Evolutionary conservation across 2,113 vertebrate genomes (phyloP).

Genomic region (Lota lota): DNA sequence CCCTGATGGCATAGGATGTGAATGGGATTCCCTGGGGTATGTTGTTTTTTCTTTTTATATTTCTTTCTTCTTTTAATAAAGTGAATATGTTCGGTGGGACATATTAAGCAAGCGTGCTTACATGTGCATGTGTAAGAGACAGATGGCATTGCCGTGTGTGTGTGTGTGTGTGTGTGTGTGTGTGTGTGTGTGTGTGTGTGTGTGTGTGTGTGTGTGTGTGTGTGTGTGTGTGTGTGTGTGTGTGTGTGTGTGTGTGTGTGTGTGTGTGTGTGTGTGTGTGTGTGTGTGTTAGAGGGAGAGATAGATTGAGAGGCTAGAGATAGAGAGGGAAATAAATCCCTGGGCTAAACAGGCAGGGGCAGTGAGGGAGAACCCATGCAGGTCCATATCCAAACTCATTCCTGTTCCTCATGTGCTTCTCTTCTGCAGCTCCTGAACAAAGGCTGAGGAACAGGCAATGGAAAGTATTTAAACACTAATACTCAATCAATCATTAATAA

Average conservation of each 20-base stretch:
- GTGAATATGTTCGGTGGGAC: conserved; percentile 51
- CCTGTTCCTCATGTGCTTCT: conserved; percentile 73
- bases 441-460: conserved; percentile 67
- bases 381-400: conserved; percentile 27
- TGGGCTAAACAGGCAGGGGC: conserved; percentile 63
- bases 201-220: no score
- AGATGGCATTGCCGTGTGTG: not conserved
- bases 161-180: no score
- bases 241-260: conserved; percentile 5
- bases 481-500: not conserved
- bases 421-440: conserved; percentile 85
- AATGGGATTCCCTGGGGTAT: not conserved
- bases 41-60: conserved; percentile 24
- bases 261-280: not conserved
- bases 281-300: conserved; percentile 21
- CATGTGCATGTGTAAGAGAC: conserved; percentile 35
- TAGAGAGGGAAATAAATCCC: conserved; percentile 63
- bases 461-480: conserved; percentile 4
- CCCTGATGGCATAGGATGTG: conserved; percentile 34
- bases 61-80: conserved; percentile 52
- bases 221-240: conserved; percentile 1
- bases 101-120: conserved; percentile 48
- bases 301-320: conserved; percentile 19
- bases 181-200: no score
- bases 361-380: conserved; percentile 36